Percentiles rank a stretch among this genome's conserved stretches.
These are phyloP conservation scores for Rostratula benghalensis DNA, from an alignment of 2,113 vertebrate species.

Conservation along the genomic window DNA sequence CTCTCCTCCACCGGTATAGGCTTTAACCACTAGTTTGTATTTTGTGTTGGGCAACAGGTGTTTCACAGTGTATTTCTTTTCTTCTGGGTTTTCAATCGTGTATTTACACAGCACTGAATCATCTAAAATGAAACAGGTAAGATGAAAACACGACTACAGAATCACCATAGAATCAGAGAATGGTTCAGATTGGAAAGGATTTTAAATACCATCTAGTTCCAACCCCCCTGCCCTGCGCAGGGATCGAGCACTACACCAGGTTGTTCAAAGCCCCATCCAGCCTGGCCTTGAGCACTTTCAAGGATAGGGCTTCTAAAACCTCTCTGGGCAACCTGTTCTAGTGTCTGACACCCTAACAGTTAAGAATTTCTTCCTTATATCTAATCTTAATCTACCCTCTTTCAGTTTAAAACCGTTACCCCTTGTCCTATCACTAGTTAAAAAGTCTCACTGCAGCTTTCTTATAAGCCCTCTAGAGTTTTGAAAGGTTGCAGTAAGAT, in stretches of 20 bases:
- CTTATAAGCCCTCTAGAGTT: background rate
- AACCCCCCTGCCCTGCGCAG: background rate
- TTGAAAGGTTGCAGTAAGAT: background rate
- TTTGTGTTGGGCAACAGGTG: conserved; percentile 53
- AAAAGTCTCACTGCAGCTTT: background rate
- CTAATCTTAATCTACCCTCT: background rate
- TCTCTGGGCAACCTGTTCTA: background rate
- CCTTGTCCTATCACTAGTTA: background rate
- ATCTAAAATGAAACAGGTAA: conserved; percentile 44
- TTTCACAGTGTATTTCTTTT: conserved; percentile 57
- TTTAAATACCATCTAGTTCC: background rate
- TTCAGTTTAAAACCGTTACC: background rate
- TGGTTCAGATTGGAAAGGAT: background rate
- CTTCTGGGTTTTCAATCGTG: conserved; percentile 58
- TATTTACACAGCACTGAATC: conserved; percentile 56
- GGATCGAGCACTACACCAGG: background rate
- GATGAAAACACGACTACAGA: background rate
- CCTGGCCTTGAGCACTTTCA: background rate
- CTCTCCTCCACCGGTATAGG: conserved; percentile 65
- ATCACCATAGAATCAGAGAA: background rate
- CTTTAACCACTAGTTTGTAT: conserved; percentile 62
- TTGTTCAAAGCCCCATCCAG: background rate
- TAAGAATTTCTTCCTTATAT: background rate
- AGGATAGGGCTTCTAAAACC: background rate
- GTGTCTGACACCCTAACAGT: background rate